Percentiles rank a stretch among this genome's conserved stretches.
phyloP scores from a whole-genome alignment of 2,888 invertebrate genomes.

The Coecobrya sp. region DNA sequence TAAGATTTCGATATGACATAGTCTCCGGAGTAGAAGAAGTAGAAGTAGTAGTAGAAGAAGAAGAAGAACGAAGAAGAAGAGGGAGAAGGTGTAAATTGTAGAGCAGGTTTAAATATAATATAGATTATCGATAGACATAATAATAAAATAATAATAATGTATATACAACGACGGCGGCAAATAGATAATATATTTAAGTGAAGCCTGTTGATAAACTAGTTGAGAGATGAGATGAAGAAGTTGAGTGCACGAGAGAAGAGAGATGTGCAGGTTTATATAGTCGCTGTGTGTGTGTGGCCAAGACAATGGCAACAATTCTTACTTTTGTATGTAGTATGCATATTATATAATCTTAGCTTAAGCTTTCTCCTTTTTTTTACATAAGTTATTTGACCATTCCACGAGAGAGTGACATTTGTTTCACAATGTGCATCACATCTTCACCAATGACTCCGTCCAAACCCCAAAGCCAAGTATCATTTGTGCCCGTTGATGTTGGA shows the following conservation, averaged over 20 bases:
- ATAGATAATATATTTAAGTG: slow-evolving; percentile 10
- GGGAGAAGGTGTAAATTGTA: slow-evolving; percentile 69
- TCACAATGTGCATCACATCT: slow-evolving; percentile 82
- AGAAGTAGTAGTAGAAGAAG: slow-evolving; percentile 73
- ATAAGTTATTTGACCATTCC: slow-evolving; percentile 75
- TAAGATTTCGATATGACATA: slow-evolving; percentile 83
- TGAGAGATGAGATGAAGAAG: slow-evolving; percentile 11
- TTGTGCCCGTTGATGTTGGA: slow-evolving; percentile 70
- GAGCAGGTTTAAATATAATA: slow-evolving; percentile 50
- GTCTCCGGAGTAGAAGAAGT: slow-evolving; percentile 73
- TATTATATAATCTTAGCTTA: slow-evolving; percentile 2
- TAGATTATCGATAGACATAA: slow-evolving; percentile 18
- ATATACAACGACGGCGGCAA: slow-evolving; percentile 4
- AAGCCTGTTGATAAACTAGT: neutral
- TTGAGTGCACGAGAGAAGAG: neutral
- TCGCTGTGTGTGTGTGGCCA: neutral
- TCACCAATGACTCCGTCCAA: slow-evolving; percentile 82
- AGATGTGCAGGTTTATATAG: neutral
- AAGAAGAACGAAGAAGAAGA: slow-evolving; percentile 61
- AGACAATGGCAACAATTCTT: neutral
- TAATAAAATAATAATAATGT: slow-evolving; percentile 31
- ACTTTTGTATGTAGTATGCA: neutral
- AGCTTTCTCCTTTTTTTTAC: neutral
- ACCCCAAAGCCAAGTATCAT: slow-evolving; percentile 80
- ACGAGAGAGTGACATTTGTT: slow-evolving; percentile 80